Base-by-base conservation (phyloP, 2,888 invertebrate species). In the Synanthedon myopaeformis region DNA sequence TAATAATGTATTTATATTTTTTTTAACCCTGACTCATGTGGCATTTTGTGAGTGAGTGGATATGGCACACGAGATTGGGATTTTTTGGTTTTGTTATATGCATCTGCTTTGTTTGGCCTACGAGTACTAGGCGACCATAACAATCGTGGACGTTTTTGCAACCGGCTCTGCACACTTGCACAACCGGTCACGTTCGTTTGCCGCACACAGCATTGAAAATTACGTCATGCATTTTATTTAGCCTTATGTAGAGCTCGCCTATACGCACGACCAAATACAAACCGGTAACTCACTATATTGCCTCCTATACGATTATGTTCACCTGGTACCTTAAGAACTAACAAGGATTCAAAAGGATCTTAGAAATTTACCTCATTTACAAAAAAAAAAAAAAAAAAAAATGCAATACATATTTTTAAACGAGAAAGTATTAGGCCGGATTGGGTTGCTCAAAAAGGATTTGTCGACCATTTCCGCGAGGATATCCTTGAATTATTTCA, bases 191-290 rank as follows among this genome's bases (percentile, higher is more conserved):
- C 72, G 76, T 74, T 72, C 67, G 72, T 70, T 69, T 61, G 67
- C 71, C 75, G 76, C 77, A 75, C 76, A 73, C 80, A 77, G 72
- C 79, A 80, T 77, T 77, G 76, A 73, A 73, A 73, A 74, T 85
- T 83, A 82, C 84, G 82, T 84, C 84, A 85, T 73, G 72, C 63
- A 72, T 72, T 78, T 79, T 72, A 76, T 79, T 79, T 78, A 77
- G 74, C 81, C 76, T 79, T 81, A 83, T 77, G 77, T 79, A 76
- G 78, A 74, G 74, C 68, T 73, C 73, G 76, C 69, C 67, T 66
- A 63, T 62, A 66, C 61, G 62, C 58, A 58, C 56, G 53, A 51
- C 57, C 66, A 64, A 70, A 66, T 69, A 63, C 66, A 69, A 51
- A 67, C 72, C 73, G 74, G 79, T 79, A 79, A 67, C 69, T 64